phyloP scores from a whole-genome alignment of 2,797 vertebrate species.

The Etheostoma nigrum region DNA sequence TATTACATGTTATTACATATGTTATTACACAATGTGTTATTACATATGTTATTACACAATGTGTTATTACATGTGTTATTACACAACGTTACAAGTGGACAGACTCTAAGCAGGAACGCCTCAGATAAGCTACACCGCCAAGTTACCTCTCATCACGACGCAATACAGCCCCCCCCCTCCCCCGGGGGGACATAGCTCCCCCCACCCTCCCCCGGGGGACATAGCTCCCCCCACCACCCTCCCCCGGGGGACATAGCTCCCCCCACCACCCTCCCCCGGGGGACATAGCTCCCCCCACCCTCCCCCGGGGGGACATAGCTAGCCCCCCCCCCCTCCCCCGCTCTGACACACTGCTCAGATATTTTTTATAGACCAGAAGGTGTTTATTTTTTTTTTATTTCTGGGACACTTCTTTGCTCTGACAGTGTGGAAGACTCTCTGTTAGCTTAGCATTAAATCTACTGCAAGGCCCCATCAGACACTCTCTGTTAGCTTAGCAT shows the following conservation, averaged over 20 bases:
- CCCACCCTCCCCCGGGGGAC: too few species aligned
- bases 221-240: neutral
- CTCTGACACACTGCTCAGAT: constrained; percentile 64
- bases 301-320: neutral
- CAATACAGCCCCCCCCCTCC: constrained; percentile 76
- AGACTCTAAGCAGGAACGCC: constrained; percentile 57
- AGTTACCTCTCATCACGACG: constrained; percentile 88
- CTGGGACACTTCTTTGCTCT: constrained; percentile 65
- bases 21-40: too few species aligned
- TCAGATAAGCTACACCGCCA: constrained; percentile 88
- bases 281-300: too few species aligned
- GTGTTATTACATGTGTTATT: too few species aligned
- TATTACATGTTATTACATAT: too few species aligned
- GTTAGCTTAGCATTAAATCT: too few species aligned
- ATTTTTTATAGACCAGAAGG: constrained; percentile 69
- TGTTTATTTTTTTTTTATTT: constrained; percentile 29
- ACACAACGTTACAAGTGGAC: neutral
- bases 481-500: too few species aligned
- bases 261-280: too few species aligned
- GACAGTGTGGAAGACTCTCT: constrained; percentile 43
- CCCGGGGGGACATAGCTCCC: too few species aligned
- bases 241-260: neutral
- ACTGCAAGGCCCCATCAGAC: too few species aligned
- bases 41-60: too few species aligned
- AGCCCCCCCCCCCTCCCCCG: neutral